Evolutionary conservation across 2,797 vertebrate genomes (phyloP).

Genomic region (Brachymystax lenok): DNA sequence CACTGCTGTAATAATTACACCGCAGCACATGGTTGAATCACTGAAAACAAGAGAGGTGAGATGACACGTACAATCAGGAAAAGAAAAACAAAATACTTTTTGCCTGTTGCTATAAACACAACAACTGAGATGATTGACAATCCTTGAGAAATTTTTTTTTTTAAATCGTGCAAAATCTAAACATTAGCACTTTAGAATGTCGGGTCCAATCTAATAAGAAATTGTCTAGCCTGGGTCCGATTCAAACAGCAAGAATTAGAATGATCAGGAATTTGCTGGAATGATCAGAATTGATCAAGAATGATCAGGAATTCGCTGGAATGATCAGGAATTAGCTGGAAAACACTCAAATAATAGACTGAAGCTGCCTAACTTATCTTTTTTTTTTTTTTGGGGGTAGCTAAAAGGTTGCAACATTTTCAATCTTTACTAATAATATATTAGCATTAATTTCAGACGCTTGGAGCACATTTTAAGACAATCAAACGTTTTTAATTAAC

Average conservation of each 20-base stretch:
- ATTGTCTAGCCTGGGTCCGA: slow-evolving; percentile 61
- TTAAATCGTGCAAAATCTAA: slow-evolving; percentile 62
- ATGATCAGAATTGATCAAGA: no score
- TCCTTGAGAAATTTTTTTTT: slow-evolving; percentile 56
- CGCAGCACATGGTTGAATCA: slow-evolving; percentile 69
- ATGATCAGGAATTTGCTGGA: no score
- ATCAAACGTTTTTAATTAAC: slow-evolving; percentile 41
- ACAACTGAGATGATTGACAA: slow-evolving; percentile 62
- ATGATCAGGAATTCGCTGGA: no score
- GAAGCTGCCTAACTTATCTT: slow-evolving; percentile 53
- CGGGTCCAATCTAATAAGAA: slow-evolving; percentile 50
- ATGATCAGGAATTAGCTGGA: slow-evolving; percentile 20
- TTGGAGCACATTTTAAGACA: slow-evolving; percentile 30
- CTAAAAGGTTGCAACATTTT: slow-evolving; percentile 49
- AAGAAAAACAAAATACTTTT: slow-evolving; percentile 38
- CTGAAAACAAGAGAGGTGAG: slow-evolving; percentile 1
- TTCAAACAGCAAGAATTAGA: slow-evolving; percentile 47
- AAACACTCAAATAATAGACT: slow-evolving; percentile 43
- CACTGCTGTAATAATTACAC: slow-evolving; percentile 66
- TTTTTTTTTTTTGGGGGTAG: slow-evolving; percentile 71
- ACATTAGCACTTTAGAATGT: slow-evolving; percentile 63
- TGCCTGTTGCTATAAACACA: slow-evolving; percentile 67
- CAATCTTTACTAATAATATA: slow-evolving; percentile 34
- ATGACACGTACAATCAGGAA: slow-evolving; percentile 66
- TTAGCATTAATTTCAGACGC: slow-evolving; percentile 45